Evolutionary conservation across 2,113 vertebrate genomes (phyloP).

Genomic region (Phasianus colchicus): DNA sequence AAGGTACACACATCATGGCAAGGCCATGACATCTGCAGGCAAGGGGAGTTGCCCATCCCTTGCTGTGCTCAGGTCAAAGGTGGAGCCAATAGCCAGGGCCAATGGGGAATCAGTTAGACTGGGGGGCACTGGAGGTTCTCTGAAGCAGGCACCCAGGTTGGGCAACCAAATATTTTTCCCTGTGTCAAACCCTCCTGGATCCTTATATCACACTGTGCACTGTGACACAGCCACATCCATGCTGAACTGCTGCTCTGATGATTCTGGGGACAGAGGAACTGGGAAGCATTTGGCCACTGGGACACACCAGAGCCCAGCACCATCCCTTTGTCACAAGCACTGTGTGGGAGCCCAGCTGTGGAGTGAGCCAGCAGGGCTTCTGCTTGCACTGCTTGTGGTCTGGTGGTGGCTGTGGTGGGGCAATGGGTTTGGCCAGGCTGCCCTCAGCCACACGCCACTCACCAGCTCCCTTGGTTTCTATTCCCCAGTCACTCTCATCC

Average conservation of each 20-base stretch:
- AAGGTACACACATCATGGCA: not conserved
- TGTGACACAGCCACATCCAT: fast-evolving
- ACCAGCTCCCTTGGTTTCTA: not conserved
- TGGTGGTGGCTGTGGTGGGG: fast-evolving
- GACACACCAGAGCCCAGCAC: not conserved
- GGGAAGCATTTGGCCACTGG: not conserved
- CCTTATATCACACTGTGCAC: not conserved
- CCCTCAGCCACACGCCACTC: not conserved
- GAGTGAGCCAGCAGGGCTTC: not conserved
- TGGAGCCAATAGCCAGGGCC: not conserved
- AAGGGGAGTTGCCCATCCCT: not conserved
- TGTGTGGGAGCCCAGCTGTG: not conserved
- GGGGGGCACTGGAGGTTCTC: not conserved
- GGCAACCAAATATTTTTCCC: too few relatives aligned
- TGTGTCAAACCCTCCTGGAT: not conserved
- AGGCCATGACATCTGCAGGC: not conserved
- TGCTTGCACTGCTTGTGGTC: not conserved
- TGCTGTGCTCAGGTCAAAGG: not conserved
- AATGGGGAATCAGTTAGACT: not conserved
- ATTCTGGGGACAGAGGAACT: not conserved
- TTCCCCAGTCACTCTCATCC: not conserved
- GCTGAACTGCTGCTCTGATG: not conserved
- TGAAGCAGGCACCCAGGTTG: not conserved
- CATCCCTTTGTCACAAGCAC: not conserved
- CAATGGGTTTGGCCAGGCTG: not conserved